Evolutionary conservation across 2,888 invertebrate species (phyloP).

Genomic region (Magallana nippona): DNA sequence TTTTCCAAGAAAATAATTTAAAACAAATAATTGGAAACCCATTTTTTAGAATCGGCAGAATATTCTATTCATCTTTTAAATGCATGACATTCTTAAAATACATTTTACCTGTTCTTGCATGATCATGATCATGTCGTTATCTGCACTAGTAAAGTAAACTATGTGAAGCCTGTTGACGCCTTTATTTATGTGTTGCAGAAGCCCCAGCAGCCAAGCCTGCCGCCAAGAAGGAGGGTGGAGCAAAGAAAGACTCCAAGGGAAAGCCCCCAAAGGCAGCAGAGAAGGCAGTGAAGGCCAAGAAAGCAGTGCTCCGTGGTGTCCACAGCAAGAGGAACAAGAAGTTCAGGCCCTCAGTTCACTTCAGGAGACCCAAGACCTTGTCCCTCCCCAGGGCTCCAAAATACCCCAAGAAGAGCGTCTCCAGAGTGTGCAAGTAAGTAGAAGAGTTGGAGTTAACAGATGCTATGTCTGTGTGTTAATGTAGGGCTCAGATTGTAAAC

Average conservation of each 20-base stretch:
- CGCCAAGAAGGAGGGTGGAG: slow-evolving; percentile 31
- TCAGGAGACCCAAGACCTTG: slow-evolving; percentile 96
- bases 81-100: too few species aligned
- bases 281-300: slow-evolving; percentile 88
- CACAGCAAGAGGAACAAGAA: slow-evolving; percentile 93
- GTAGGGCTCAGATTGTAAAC: too few species aligned
- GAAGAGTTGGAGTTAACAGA: too few species aligned
- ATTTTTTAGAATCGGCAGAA: too few species aligned
- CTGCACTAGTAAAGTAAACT: too few species aligned
- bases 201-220: not conserved
- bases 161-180: too few species aligned
- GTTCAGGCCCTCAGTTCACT: slow-evolving; percentile 96
- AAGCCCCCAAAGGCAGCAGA: slow-evolving; percentile 66
- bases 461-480: too few species aligned
- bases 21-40: too few species aligned
- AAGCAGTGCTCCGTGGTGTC: slow-evolving; percentile 92
- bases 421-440: slow-evolving; percentile 82
- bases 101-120: too few species aligned
- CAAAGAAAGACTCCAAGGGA: slow-evolving; percentile 53
- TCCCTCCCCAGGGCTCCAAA: slow-evolving; percentile 94
- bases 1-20: too few species aligned
- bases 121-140: too few species aligned
- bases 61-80: too few species aligned
- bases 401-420: slow-evolving; percentile 96
- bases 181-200: not conserved